These are phyloP conservation scores for Rhizomys pruinosus DNA, from an alignment of 2,113 vertebrate genomes.

Conservation along the genomic window DNA sequence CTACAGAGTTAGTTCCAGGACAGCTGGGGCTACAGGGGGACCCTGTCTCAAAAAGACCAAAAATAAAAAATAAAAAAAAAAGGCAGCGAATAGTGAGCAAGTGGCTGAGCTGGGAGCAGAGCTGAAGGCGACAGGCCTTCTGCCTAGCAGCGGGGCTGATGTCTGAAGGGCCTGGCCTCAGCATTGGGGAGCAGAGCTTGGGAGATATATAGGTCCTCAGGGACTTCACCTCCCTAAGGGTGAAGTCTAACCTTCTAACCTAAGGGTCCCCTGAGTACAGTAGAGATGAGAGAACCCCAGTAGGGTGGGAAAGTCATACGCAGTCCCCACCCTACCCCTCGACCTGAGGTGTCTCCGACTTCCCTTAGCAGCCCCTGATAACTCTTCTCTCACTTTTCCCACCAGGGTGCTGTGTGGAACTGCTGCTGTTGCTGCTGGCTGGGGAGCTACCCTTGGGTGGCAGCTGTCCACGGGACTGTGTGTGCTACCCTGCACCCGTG, in stretches of 20 bases:
- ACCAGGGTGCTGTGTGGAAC: slow-evolving; percentile 91
- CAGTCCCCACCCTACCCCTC: rapidly evolving
- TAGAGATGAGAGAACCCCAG: neutral
- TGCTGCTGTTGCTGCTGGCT: slow-evolving; percentile 93
- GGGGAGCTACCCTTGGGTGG: slow-evolving; percentile 88
- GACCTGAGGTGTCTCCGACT: rapidly evolving
- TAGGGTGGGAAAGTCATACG: neutral
- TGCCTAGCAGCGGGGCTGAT: neutral
- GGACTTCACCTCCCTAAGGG: neutral
- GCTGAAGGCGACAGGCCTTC: neutral
- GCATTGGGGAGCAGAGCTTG: neutral
- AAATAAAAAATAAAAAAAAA: too few species aligned
- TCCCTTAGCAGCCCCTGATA: slow-evolving; percentile 70
- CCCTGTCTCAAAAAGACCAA: too few species aligned
- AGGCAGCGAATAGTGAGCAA: neutral
- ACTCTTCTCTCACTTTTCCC: slow-evolving; percentile 76
- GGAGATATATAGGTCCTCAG: neutral
- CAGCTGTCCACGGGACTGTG: slow-evolving; percentile 94
- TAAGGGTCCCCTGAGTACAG: neutral
- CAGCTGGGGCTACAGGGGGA: too few species aligned
- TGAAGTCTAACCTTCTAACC: neutral
- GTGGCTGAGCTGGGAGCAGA: neutral
- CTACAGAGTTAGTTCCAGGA: too few species aligned
- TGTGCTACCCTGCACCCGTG: slow-evolving; percentile 97
- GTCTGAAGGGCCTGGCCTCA: neutral